Evolutionary conservation across 2,888 invertebrate species (phyloP).

Genomic region (Lasioglossum leucozonium): DNA sequence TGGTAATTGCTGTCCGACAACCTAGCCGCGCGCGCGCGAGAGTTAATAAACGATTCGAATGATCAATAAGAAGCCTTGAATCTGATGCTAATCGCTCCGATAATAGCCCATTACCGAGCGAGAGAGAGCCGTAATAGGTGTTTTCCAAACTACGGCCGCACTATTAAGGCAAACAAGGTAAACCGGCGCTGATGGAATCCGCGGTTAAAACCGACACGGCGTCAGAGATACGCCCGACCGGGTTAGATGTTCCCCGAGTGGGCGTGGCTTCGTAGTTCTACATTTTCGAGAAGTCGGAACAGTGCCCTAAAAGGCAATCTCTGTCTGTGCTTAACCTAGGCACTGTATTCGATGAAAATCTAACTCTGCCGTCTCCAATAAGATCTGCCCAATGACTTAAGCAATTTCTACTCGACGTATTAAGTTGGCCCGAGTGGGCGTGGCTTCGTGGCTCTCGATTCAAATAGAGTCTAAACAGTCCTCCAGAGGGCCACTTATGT

Average conservation of each 20-base stretch:
- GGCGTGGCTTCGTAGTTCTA: background rate
- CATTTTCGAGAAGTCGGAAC: background rate
- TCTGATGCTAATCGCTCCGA: background rate
- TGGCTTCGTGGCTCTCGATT: background rate
- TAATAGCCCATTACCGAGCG: background rate
- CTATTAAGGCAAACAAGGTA: background rate
- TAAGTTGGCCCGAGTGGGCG: background rate
- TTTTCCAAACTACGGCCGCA: background rate
- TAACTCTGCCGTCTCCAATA: background rate
- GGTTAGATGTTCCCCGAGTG: background rate
- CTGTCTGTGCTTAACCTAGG: too few relatives aligned
- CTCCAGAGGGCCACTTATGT: too few relatives aligned
- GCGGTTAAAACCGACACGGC: background rate
- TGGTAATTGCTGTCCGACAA: background rate
- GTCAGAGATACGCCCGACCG: background rate
- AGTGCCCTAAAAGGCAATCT: background rate
- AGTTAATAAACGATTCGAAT: constrained; percentile 3
- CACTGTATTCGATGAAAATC: too few relatives aligned
- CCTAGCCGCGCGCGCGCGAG: background rate
- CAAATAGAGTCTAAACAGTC: background rate
- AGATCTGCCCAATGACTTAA: background rate
- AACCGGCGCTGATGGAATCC: background rate
- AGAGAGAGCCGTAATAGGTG: background rate
- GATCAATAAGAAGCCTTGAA: constrained; percentile 14
- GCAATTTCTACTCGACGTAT: background rate